Conservation (phyloP, 1,140 invertebrate species). For the Mylabris phalerata region DNA sequence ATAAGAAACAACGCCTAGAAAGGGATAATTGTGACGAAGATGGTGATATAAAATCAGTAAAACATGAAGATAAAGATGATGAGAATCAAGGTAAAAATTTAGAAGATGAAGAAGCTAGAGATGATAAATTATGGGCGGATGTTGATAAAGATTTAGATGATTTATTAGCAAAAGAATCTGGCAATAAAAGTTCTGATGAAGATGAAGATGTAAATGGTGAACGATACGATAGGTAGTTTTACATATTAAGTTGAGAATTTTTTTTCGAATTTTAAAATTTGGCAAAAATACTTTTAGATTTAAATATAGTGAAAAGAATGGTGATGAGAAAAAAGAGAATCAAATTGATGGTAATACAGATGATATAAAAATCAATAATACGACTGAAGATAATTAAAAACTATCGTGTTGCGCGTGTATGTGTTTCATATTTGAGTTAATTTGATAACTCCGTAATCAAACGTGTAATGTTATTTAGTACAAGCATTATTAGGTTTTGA, state of each 20-base stretch:
- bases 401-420: neutral
- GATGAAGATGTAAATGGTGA: slow-evolving; percentile 55
- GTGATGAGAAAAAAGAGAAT: slow-evolving; percentile 23
- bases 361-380: slow-evolving; percentile 8
- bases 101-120: slow-evolving; percentile 47
- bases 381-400: slow-evolving; percentile 2
- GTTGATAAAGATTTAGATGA: slow-evolving; percentile 69
- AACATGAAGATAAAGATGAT: slow-evolving; percentile 21
- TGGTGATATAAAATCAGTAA: neutral
- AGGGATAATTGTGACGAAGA: slow-evolving; percentile 14
- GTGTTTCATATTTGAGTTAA: too few relatives aligned
- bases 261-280: slow-evolving; percentile 7
- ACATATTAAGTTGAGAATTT: neutral
- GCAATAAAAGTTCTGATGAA: slow-evolving; percentile 61
- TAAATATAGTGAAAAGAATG: slow-evolving; percentile 34
- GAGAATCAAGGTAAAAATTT: slow-evolving; percentile 20
- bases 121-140: slow-evolving; percentile 65
- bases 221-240: slow-evolving; percentile 37
- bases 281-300: slow-evolving; percentile 19
- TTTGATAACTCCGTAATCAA: too few relatives aligned
- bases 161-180: slow-evolving; percentile 50
- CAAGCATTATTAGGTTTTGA: slow-evolving; percentile 2
- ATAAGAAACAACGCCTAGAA: slow-evolving; percentile 20
- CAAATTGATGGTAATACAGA: slow-evolving; percentile 8
- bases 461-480: too few relatives aligned